These are phyloP conservation scores for Lerema accius DNA, from an alignment of 1,140 invertebrate species.

Conservation along the genomic window DNA sequence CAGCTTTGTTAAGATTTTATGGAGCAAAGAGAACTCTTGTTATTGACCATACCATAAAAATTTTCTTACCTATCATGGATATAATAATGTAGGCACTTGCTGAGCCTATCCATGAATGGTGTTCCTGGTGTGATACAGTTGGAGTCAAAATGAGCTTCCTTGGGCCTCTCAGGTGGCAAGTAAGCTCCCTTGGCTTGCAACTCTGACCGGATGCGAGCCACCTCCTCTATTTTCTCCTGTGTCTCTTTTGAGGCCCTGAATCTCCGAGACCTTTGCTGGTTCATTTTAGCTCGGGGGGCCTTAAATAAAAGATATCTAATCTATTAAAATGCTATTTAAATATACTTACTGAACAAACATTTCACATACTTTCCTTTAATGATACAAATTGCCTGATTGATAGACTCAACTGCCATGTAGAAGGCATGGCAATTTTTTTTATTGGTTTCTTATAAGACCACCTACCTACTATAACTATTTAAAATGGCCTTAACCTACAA, in stretches of 20 bases:
- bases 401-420: background rate
- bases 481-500: no score
- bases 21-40: no score
- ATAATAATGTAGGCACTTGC: constrained; percentile 97
- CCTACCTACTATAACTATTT: no score
- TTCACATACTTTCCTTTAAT: no score
- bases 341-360: no score
- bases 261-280: constrained; percentile 98
- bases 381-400: background rate
- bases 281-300: constrained; percentile 99
- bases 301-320: constrained; percentile 55
- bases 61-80: constrained; percentile 93
- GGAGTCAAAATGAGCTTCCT: constrained; percentile 97
- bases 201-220: constrained; percentile 90
- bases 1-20: no score
- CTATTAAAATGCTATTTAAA: no score
- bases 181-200: constrained; percentile 88
- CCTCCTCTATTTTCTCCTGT: constrained; percentile 94
- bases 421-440: background rate
- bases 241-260: constrained; percentile 98
- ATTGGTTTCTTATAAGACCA: no score
- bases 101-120: constrained; percentile 98
- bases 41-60: no score
- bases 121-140: constrained; percentile 99
- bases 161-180: constrained; percentile 95